phyloP scores from a whole-genome alignment of 1,140 invertebrate genomes.

The Cyrtorhinus lividipennis region DNA sequence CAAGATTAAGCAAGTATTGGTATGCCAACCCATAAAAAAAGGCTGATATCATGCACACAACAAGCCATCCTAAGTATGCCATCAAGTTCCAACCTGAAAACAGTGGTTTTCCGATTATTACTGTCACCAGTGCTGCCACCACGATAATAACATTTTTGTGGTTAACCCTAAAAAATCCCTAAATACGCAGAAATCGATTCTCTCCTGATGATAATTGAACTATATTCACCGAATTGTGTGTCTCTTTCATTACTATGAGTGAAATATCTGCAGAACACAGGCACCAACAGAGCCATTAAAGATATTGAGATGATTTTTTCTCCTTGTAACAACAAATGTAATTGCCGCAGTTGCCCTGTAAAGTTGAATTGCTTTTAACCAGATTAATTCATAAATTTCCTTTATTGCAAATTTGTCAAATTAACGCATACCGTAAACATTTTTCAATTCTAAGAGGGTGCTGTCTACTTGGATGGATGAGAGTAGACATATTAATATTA shows the following conservation, averaged over 20 bases:
- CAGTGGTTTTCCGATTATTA: neutral
- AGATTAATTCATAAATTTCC: neutral
- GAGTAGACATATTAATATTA: neutral
- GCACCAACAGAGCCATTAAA: too few relatives aligned
- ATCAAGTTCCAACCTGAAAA: neutral
- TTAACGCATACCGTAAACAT: neutral
- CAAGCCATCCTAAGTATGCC: neutral
- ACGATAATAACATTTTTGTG: too few relatives aligned
- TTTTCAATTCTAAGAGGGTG: neutral
- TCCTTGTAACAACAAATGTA: neutral
- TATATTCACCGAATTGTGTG: neutral
- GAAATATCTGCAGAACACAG: neutral
- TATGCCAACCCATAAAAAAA: neutral
- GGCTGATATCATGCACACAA: neutral
- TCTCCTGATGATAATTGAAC: neutral
- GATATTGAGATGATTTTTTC: neutral
- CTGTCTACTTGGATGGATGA: neutral
- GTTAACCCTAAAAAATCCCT: neutral
- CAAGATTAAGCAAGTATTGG: neutral
- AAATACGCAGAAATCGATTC: neutral
- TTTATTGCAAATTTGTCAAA: too few relatives aligned
- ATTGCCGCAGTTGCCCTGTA: neutral
- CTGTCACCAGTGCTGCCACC: too few relatives aligned
- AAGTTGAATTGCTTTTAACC: neutral
- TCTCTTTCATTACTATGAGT: neutral